Base-by-base conservation (phyloP, 2,888 invertebrate genomes). In the Stenodera caucasica region DNA sequence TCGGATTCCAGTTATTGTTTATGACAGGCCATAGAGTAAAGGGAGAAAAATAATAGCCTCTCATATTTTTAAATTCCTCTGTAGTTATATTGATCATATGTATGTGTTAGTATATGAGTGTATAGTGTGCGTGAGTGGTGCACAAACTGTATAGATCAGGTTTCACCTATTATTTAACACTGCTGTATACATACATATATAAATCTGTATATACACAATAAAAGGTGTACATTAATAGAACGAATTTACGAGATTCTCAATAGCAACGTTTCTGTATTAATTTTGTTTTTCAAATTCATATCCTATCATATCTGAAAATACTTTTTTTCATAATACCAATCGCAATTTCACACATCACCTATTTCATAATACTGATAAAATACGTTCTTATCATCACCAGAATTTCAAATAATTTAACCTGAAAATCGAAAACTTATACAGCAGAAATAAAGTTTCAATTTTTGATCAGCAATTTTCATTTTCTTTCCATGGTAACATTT, bases 41-140 rank as follows among this genome's bases (percentile, higher is more conserved):
- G 70, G 68, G 69, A 67, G 66, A 66, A 66, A 66, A 70, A 72
- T 70, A 72, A 72, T 72, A 68, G 69, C 67, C 68, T 64, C 65
- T 68, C 69, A 70, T 70, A 72, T 72, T 72, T 72, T 72, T 69
- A 67, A 72, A 70, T 70, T 70, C 63, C 66, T 63, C 56, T 67
- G 69, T 67, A 65, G 68, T 67, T 69, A 68, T 69, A 64, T 61
- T 64, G 64, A 64, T 64, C 64, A 64, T 64, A 45, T 58, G 56
- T n/a, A 45, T 45, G 18, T 40, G 40, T 18, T 15, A 18, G 15
- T 40, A 18, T 40, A 40, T 40, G 32, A 18, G 6, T 52, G 53
- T 62, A 49, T 56, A 62, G 51, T 60, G 63, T 65, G 62, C 64
- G 64, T 65, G 64, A 60, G 64, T 61, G 60, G 62, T 60, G 52